Conservation (phyloP, 2,113 vertebrate genomes). For the Procapra przewalskii region DNA sequence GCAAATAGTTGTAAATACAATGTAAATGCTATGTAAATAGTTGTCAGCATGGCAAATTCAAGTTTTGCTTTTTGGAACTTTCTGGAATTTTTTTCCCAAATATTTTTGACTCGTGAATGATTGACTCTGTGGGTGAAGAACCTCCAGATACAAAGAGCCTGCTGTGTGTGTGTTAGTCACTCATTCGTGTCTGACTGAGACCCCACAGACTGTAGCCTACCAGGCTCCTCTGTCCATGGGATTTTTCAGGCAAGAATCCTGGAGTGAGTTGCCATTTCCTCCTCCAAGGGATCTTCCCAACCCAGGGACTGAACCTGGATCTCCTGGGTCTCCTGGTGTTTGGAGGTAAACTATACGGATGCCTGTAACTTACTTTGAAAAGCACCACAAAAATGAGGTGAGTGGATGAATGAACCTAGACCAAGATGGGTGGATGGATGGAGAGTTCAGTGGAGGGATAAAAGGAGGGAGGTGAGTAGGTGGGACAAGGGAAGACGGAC, state of each 20-base stretch:
- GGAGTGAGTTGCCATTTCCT: background rate
- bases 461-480: background rate
- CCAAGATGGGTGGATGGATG: background rate
- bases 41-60: background rate
- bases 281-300: background rate
- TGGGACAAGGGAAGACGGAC: background rate
- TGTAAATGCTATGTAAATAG: background rate
- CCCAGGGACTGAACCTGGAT: background rate
- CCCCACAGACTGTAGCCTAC: background rate
- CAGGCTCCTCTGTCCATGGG: background rate
- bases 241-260: background rate
- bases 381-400: background rate
- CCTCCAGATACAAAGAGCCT: background rate
- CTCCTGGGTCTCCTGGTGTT: background rate
- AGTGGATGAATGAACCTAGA: background rate
- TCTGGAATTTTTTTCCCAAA: background rate
- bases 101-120: background rate
- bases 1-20: background rate
- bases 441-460: background rate
- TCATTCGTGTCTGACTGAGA: background rate
- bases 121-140: background rate
- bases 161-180: background rate
- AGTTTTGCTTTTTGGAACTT: background rate
- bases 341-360: background rate
- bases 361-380: background rate